Percentiles rank a stretch among this genome's conserved stretches.
phyloP scores from a whole-genome alignment of 2,888 invertebrate genomes.

The Eupithecia vulgata region DNA sequence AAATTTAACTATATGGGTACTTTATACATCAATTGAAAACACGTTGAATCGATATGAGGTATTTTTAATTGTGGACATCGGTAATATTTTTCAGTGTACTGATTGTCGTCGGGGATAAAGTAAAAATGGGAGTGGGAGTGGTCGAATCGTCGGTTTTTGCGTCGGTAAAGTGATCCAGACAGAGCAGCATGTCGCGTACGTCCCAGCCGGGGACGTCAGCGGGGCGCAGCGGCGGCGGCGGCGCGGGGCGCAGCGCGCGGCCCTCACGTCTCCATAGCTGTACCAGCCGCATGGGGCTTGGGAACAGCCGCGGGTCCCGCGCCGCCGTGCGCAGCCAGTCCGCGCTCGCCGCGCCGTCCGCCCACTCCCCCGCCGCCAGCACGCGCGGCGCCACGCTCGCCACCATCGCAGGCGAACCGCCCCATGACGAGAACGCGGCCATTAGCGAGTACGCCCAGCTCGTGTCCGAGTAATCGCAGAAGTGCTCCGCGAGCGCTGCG shows the following conservation, averaged over 20 bases:
- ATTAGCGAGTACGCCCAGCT: conserved; percentile 64
- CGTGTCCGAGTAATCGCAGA: conserved; percentile 58
- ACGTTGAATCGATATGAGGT: background rate
- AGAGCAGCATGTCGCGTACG: conserved; percentile 58
- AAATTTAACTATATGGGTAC: too few relatives aligned
- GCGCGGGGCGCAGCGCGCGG: background rate
- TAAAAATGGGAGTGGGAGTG: conserved; percentile 7
- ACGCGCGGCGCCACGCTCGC: conserved; percentile 54
- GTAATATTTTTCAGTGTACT: background rate
- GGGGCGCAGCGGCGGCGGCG: background rate
- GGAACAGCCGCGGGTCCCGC: conserved; percentile 34
- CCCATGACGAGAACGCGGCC: conserved; percentile 48
- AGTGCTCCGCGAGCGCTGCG: conserved; percentile 41
- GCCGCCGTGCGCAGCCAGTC: conserved; percentile 51
- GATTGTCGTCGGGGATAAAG: background rate
- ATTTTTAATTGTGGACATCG: background rate
- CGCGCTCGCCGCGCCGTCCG: conserved; percentile 44
- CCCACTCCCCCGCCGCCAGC: conserved; percentile 42
- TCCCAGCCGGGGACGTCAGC: conserved; percentile 34
- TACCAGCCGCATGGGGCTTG: conserved; percentile 5
- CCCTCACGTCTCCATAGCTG: background rate
- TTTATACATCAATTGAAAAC: too few relatives aligned
- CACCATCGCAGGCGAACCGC: conserved; percentile 50
- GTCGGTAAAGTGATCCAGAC: conserved; percentile 51
- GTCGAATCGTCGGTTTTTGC: conserved; percentile 8